A percentile compares a stretch with the other conserved stretches of the same genome.
These are phyloP conservation scores for Telmatherina bonti DNA, from an alignment of 2,797 vertebrate species.

Conservation along the genomic window DNA sequence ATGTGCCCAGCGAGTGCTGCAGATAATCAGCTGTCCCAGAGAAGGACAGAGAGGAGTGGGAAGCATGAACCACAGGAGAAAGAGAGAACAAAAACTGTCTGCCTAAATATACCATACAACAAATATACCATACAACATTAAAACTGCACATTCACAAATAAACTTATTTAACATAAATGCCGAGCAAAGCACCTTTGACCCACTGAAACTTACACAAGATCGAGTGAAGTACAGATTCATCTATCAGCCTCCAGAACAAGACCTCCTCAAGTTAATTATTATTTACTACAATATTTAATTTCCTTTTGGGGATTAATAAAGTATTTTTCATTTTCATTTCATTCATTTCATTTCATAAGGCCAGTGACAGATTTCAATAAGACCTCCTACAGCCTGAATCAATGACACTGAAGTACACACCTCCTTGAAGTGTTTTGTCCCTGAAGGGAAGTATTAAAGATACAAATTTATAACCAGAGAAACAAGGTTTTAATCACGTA, in stretches of 20 bases:
- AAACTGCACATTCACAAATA: neutral
- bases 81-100: neutral
- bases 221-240: neutral
- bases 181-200: no score
- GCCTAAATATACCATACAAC: neutral
- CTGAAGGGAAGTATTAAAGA: neutral
- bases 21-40: neutral
- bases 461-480: neutral
- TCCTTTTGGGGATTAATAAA: no score
- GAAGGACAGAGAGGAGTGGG: neutral
- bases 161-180: no score
- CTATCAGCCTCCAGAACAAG: no score
- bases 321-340: no score
- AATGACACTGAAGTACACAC: no score
- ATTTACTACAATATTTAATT: no score
- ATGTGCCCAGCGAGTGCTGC: no score
- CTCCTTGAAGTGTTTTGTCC: no score
- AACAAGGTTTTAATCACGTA: neutral
- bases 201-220: no score
- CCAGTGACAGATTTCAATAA: neutral
- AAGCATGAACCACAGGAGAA: neutral
- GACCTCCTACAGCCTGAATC: neutral
- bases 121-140: neutral
- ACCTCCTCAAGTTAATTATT: no score
- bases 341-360: no score